Evolutionary conservation across 2,797 vertebrate species (phyloP).

Genomic region (Phylloscopus collybita): DNA sequence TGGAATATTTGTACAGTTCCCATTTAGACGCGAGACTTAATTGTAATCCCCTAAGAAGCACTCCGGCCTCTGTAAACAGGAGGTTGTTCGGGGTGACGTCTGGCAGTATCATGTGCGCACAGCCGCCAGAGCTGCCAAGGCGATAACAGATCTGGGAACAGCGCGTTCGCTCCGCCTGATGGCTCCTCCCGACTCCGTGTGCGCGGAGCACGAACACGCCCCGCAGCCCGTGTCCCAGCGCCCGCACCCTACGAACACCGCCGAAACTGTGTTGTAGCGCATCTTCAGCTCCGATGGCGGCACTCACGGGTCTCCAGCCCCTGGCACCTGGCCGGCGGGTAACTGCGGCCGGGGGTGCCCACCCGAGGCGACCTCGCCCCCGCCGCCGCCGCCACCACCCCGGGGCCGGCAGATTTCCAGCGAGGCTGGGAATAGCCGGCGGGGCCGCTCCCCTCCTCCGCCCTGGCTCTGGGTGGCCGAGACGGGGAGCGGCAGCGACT

Average conservation of each 20-base stretch:
- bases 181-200: not conserved
- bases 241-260: fast-evolving
- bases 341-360: not conserved
- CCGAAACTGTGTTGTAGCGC: fast-evolving
- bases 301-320: not conserved
- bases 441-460: too few species aligned
- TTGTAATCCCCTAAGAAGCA: not conserved
- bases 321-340: not conserved
- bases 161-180: not conserved
- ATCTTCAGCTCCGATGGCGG: fast-evolving
- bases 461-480: not conserved
- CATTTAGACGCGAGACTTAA: not conserved
- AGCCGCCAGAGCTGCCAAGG: not conserved
- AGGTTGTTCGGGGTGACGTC: not conserved
- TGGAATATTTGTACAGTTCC: not conserved
- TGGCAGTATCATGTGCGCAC: not conserved
- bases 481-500: too few species aligned
- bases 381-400: too few species aligned
- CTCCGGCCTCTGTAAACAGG: not conserved
- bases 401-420: not conserved
- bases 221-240: fast-evolving
- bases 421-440: not conserved
- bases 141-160: not conserved
- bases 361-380: not conserved
- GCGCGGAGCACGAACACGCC: not conserved